phyloP scores from a whole-genome alignment of 2,797 vertebrate genomes.

The Poecilia wingei region DNA sequence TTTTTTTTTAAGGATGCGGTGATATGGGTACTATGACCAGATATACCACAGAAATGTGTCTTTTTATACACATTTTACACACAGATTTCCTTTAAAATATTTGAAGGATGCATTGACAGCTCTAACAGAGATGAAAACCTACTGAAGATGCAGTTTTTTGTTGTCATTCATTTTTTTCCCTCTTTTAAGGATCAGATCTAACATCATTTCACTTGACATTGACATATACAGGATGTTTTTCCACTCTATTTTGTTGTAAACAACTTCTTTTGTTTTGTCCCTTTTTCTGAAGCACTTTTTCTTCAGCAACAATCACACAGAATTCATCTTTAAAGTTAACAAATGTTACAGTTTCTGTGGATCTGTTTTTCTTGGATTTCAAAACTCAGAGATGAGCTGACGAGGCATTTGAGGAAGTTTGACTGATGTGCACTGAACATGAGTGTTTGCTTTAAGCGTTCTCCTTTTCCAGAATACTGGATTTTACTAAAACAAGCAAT shows the following conservation, averaged over 20 bases:
- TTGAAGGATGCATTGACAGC: constrained; percentile 9
- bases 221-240: background rate
- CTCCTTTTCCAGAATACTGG: constrained; percentile 10
- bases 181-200: background rate
- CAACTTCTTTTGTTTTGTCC: background rate
- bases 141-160: background rate
- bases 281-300: background rate
- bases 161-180: background rate
- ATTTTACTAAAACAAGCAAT: constrained; percentile 37
- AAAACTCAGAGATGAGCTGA: background rate
- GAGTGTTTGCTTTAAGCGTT: constrained; percentile 20
- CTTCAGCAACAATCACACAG: background rate
- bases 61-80: constrained; percentile 17
- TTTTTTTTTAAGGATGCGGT: background rate
- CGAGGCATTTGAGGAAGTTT: background rate
- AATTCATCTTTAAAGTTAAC: background rate
- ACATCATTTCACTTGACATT: background rate
- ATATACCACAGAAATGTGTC: constrained; percentile 1
- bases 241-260: background rate
- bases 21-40: background rate
- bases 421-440: constrained; percentile 37
- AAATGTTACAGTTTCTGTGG: background rate
- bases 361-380: constrained; percentile 5
- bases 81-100: constrained; percentile 1
- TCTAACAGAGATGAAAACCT: constrained; percentile 18